These are phyloP conservation scores for Caerostris extrusa DNA, from an alignment of 1,140 invertebrate species.

Conservation along the genomic window DNA sequence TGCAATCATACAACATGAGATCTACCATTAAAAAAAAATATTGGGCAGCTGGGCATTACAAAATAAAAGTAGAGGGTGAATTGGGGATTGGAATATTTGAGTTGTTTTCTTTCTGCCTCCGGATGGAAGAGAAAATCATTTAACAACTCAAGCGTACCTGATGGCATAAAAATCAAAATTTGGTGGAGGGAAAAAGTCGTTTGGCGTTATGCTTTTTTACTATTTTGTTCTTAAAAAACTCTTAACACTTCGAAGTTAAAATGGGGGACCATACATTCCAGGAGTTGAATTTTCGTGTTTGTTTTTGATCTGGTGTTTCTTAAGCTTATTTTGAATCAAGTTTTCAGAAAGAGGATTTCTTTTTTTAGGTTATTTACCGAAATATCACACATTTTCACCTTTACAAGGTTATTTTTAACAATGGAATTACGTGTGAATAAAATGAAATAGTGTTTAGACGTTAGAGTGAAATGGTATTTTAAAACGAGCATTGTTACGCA, in stretches of 20 bases:
- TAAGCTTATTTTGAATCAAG: background rate
- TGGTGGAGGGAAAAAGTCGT: background rate
- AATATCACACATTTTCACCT: background rate
- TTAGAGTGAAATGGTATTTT: too few relatives aligned
- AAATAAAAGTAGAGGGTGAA: background rate
- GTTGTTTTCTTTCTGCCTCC: background rate
- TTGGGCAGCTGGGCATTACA: background rate
- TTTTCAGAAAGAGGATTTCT: background rate
- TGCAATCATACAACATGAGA: background rate
- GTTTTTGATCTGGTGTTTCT: background rate
- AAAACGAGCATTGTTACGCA: too few relatives aligned
- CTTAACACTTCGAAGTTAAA: background rate
- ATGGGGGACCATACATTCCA: background rate
- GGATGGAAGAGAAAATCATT: background rate
- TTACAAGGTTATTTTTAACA: background rate
- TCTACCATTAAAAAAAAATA: background rate
- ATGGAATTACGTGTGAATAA: background rate
- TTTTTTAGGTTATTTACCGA: background rate
- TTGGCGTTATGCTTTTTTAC: background rate
- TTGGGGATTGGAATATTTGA: background rate
- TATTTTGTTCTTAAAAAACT: slow-evolving; percentile 12
- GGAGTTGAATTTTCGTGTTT: background rate
- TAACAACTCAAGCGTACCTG: slow-evolving; percentile 25
- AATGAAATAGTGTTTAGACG: background rate
- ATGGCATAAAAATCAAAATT: slow-evolving; percentile 7